These are phyloP conservation scores for Rattus norvegicus DNA, from an alignment of 2,113 vertebrate species.

Conservation along the genomic window DNA sequence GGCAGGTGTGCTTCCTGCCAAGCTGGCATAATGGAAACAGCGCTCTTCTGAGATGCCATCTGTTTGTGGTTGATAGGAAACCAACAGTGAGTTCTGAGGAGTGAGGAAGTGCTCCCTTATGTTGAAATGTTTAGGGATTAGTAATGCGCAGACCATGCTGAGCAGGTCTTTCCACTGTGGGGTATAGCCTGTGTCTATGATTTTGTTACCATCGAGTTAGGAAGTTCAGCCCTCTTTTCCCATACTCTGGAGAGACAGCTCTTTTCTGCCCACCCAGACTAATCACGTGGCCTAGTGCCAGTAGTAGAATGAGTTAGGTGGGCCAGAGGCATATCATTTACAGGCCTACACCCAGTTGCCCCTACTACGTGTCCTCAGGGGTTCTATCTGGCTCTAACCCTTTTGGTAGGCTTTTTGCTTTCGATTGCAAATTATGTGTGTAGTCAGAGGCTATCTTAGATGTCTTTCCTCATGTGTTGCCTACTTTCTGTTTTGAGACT, in stretches of 20 bases:
- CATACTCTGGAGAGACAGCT: neutral
- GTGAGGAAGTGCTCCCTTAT: conserved; percentile 38
- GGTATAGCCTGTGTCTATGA: neutral
- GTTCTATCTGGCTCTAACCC: neutral
- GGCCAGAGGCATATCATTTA: neutral
- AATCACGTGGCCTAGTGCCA: neutral
- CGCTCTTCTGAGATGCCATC: conserved; percentile 73
- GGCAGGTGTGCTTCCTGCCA: conserved; percentile 75
- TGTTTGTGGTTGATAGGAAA: conserved; percentile 68
- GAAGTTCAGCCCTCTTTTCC: neutral
- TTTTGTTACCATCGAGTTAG: neutral
- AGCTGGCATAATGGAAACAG: conserved; percentile 68
- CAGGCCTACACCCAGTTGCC: neutral
- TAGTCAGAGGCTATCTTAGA: neutral
- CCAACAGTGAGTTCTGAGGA: conserved; percentile 53
- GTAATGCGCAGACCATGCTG: conserved; percentile 34
- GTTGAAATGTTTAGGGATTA: conserved; percentile 67
- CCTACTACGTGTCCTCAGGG: neutral
- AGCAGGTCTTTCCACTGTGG: conserved; percentile 1
- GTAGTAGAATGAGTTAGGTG: neutral
- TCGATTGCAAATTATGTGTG: neutral
- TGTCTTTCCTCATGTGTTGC: neutral
- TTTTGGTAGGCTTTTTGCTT: neutral
- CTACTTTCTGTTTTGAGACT: neutral
- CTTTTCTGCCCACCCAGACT: neutral